These are phyloP conservation scores for Exephanes ischioxanthus DNA, from an alignment of 2,888 invertebrate species.

Conservation along the genomic window DNA sequence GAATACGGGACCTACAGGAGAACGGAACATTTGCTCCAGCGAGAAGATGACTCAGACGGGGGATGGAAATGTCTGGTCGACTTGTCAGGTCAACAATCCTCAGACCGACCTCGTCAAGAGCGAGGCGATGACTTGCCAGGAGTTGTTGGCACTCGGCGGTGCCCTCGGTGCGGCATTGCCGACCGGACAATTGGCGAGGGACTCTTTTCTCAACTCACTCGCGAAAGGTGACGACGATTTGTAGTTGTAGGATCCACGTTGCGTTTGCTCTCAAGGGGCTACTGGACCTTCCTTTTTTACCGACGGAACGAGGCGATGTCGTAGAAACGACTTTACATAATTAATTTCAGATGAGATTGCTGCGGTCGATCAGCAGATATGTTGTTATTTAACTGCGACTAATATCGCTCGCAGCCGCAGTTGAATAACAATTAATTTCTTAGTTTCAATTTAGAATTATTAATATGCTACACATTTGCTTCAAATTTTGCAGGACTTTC, in stretches of 20 bases:
- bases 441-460: too few relatives aligned
- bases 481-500: too few relatives aligned
- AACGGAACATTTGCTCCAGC: conserved; percentile 91
- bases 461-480: too few relatives aligned
- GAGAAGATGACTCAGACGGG: conserved; percentile 96
- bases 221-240: conserved; percentile 89
- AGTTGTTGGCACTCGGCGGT: conserved; percentile 95
- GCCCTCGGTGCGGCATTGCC: conserved; percentile 96
- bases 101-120: conserved; percentile 87
- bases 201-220: conserved; percentile 93
- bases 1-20: conserved; percentile 81
- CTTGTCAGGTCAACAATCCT: conserved; percentile 79
- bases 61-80: conserved; percentile 89
- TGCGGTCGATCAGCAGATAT: too few relatives aligned
- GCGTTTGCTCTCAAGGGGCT: not conserved
- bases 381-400: too few relatives aligned
- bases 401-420: too few relatives aligned
- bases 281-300: too few relatives aligned
- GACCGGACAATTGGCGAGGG: conserved; percentile 93
- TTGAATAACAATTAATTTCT: too few relatives aligned
- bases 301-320: too few relatives aligned
- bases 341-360: too few relatives aligned
- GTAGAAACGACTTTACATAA: too few relatives aligned
- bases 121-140: conserved; percentile 93
- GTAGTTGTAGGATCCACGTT: not conserved